Evolutionary conservation across 2,888 invertebrate genomes (phyloP).

Genomic region (Yponomeuta sedellus): DNA sequence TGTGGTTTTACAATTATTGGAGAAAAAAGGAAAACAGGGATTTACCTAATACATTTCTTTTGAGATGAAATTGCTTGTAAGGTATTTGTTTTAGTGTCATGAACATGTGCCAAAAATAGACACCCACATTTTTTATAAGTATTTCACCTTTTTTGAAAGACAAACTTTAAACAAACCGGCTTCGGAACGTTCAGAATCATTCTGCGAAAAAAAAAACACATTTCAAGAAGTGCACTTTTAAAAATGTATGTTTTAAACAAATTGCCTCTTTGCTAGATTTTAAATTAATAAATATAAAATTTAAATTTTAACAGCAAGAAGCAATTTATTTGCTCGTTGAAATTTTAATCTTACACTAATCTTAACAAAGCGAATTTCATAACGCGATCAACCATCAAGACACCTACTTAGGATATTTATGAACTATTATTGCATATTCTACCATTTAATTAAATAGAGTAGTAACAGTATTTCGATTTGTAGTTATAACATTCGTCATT

Average conservation of each 20-base stretch:
- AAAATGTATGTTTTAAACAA: slow-evolving; percentile 31
- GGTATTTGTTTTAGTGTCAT: neutral
- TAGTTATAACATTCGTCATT: slow-evolving; percentile 67
- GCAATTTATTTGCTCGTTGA: slow-evolving; percentile 44
- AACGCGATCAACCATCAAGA: slow-evolving; percentile 36
- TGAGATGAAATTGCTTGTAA: neutral
- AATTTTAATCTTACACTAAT: slow-evolving; percentile 19
- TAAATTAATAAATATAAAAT: slow-evolving; percentile 31
- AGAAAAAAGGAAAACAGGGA: neutral
- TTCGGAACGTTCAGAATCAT: neutral
- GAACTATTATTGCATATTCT: slow-evolving; percentile 66
- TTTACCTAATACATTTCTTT: neutral
- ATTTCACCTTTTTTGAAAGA: neutral
- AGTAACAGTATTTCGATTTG: slow-evolving; percentile 66
- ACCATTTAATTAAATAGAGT: slow-evolving; percentile 57
- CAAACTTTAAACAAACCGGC: neutral
- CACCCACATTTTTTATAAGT: neutral
- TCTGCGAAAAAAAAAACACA: slow-evolving; percentile 6
- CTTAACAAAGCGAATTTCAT: slow-evolving; percentile 34
- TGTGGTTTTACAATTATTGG: neutral
- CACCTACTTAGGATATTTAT: slow-evolving; percentile 30
- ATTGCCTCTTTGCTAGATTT: slow-evolving; percentile 49
- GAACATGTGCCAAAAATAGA: slow-evolving; percentile 36
- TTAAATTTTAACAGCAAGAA: slow-evolving; percentile 38
- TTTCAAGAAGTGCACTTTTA: slow-evolving; percentile 50